Conservation (phyloP, 2,797 vertebrate species). For the Sebastes hubbsi region DNA sequence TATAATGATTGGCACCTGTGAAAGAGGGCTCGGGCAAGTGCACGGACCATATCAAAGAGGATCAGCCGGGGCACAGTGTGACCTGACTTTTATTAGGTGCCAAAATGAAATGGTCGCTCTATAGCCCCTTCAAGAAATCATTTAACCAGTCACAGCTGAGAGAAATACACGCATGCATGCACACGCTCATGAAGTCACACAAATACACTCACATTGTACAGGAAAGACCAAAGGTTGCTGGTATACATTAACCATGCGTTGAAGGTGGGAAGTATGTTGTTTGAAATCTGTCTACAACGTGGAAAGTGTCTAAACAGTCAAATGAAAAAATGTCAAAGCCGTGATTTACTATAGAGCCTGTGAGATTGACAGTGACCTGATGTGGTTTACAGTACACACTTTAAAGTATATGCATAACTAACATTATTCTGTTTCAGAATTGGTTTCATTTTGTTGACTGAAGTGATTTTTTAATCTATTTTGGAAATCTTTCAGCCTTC, state of each 20-base stretch:
- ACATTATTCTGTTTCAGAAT: not conserved
- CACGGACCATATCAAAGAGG: conserved; percentile 77
- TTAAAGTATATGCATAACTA: not conserved
- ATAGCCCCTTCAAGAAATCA: conserved; percentile 72
- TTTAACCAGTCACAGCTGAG: conserved; percentile 70
- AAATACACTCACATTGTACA: conserved; percentile 11
- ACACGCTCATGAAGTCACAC: conserved; percentile 10
- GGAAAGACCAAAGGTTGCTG: conserved; percentile 20
- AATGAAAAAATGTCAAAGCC: conserved; percentile 31
- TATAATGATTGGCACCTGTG: conserved; percentile 77
- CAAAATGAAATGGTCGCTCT: conserved; percentile 75
- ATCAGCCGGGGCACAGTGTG: conserved; percentile 70
- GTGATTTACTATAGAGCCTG: not conserved
- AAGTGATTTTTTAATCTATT: not conserved
- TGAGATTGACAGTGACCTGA: conserved; percentile 4
- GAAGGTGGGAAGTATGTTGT: not conserved
- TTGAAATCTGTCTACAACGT: conserved; percentile 2
- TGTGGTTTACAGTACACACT: not conserved
- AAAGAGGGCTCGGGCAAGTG: conserved; percentile 69
- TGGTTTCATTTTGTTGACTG: not conserved
- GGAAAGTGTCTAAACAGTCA: not conserved
- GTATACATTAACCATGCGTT: not conserved
- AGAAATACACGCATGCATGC: conserved; percentile 51
- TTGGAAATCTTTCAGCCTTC: not conserved
- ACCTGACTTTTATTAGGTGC: conserved; percentile 79